Evolutionary conservation across 2,888 invertebrate genomes (phyloP).

Genomic region (Calephelis perditalis): DNA sequence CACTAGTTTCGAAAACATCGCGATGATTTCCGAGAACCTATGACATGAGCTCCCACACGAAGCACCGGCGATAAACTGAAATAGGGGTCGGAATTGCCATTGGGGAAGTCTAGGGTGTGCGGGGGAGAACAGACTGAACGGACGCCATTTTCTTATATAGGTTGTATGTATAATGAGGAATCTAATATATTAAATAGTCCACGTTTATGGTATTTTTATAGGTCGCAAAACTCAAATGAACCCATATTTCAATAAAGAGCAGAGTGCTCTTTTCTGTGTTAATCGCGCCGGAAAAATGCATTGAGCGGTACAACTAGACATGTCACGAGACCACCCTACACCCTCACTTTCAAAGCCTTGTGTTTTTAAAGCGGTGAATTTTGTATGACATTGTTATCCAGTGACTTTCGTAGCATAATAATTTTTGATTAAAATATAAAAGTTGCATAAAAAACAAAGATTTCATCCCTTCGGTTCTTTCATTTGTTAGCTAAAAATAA

Average conservation of each 20-base stretch:
- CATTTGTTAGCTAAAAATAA: too few relatives aligned
- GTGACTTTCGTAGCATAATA: too few relatives aligned
- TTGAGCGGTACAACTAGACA: background rate
- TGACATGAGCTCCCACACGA: slow-evolving; percentile 39
- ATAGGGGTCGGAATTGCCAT: slow-evolving; percentile 36
- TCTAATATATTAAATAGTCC: slow-evolving; percentile 30
- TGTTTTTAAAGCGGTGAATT: slow-evolving; percentile 6
- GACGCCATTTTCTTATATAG: slow-evolving; percentile 32
- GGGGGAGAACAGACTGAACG: slow-evolving; percentile 40
- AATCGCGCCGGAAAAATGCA: background rate
- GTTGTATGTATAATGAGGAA: slow-evolving; percentile 30
- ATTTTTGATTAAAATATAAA: too few relatives aligned
- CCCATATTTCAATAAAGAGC: background rate
- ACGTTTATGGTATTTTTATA: slow-evolving; percentile 5
- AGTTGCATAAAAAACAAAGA: too few relatives aligned
- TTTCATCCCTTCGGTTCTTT: too few relatives aligned
- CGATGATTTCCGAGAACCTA: slow-evolving; percentile 35
- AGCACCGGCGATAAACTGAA: slow-evolving; percentile 49
- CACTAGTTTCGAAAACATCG: slow-evolving; percentile 62
- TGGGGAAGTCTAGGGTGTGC: slow-evolving; percentile 49
- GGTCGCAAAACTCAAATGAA: background rate
- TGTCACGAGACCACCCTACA: background rate
- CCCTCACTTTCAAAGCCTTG: background rate
- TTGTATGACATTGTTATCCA: background rate
- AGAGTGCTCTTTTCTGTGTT: background rate